phyloP scores from a whole-genome alignment of 2,113 vertebrate species.

The Prinia subflava region DNA sequence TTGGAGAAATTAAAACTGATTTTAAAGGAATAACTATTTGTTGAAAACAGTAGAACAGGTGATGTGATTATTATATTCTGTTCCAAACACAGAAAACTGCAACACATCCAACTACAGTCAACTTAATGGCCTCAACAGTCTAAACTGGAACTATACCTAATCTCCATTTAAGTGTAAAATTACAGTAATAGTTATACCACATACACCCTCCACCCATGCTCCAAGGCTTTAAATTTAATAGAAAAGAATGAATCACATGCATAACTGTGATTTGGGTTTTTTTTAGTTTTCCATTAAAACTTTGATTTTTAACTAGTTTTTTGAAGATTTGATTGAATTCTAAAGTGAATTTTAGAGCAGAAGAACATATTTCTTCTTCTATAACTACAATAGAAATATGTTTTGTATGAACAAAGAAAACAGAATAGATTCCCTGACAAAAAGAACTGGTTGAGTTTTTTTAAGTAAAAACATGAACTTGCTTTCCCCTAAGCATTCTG shows the following conservation, averaged over 20 bases:
- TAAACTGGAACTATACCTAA: background rate
- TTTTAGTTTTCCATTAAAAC: background rate
- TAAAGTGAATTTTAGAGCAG: background rate
- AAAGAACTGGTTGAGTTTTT: background rate
- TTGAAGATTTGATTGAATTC: background rate
- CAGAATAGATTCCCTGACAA: background rate
- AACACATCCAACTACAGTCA: background rate
- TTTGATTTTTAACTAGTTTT: background rate
- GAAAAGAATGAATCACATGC: background rate
- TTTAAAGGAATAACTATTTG: background rate
- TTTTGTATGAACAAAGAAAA: background rate
- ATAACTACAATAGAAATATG: background rate
- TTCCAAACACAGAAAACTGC: background rate
- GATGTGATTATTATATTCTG: background rate
- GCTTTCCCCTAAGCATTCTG: background rate
- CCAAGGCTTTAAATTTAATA: background rate
- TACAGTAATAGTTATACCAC: background rate
- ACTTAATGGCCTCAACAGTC: background rate
- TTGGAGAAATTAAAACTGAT: background rate
- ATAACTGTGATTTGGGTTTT: background rate
- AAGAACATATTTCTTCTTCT: background rate
- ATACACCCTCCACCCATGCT: accelerated
- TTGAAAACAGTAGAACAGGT: background rate
- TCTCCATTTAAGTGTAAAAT: background rate
- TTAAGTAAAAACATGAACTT: background rate